phyloP scores from a whole-genome alignment of 2,797 vertebrate species.

The Parauchenoglanis punctatus region DNA sequence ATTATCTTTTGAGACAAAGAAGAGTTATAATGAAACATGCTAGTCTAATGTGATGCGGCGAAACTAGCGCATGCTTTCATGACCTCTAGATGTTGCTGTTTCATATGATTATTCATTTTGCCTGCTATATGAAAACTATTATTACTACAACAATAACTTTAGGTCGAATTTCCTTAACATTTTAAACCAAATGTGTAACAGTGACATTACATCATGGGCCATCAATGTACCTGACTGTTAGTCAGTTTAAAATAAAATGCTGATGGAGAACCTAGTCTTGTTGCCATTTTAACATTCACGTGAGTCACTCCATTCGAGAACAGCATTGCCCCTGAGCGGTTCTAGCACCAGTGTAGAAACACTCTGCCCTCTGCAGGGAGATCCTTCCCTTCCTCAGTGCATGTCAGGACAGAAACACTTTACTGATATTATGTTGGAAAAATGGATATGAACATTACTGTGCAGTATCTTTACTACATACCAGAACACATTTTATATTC shows the following conservation, averaged over 20 bases:
- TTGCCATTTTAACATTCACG: constrained; percentile 14
- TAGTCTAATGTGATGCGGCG: not conserved
- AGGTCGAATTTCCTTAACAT: not conserved
- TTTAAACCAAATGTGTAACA: not conserved
- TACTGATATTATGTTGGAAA: not conserved
- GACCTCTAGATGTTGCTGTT: not conserved
- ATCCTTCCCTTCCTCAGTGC: not conserved
- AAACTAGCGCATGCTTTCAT: not conserved
- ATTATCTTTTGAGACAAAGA: not conserved
- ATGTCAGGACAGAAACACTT: not conserved
- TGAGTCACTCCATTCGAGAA: constrained; percentile 5
- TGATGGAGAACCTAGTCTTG: not conserved
- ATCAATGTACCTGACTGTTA: not conserved
- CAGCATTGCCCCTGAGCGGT: not conserved
- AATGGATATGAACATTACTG: not conserved
- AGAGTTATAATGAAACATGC: not conserved
- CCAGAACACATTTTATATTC: not conserved
- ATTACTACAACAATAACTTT: not conserved
- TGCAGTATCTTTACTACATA: not conserved
- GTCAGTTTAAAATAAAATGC: not conserved
- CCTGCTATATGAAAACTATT: too few relatives aligned
- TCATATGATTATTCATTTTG: too few relatives aligned
- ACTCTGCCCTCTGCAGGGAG: constrained; percentile 68
- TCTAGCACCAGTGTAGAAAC: constrained; percentile 43
- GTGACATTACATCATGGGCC: too few relatives aligned